Evolutionary conservation across 2,797 vertebrate genomes (phyloP).

Genomic region (Chaetophractus vellerosus): DNA sequence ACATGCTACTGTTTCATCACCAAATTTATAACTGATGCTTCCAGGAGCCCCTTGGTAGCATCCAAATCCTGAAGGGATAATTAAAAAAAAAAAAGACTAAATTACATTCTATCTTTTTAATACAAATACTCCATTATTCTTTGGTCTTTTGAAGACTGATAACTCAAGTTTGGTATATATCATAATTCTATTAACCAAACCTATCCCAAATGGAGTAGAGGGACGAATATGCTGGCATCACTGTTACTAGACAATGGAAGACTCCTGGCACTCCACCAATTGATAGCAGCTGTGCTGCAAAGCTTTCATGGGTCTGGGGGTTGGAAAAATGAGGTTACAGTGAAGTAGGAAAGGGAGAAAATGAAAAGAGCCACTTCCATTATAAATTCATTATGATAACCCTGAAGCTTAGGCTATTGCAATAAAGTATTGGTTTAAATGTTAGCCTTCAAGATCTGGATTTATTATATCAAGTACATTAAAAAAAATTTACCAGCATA

Average conservation of each 20-base stretch:
- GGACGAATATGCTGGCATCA: not conserved
- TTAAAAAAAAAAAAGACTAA: not conserved
- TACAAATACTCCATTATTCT: slow-evolving; percentile 37
- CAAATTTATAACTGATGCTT: slow-evolving; percentile 31
- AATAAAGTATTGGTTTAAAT: slow-evolving; percentile 20
- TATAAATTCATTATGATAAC: slow-evolving; percentile 44
- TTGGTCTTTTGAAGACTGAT: not conserved
- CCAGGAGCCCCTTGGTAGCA: not conserved
- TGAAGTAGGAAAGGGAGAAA: slow-evolving; percentile 1
- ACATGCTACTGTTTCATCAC: not conserved
- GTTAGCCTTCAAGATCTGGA: slow-evolving; percentile 61
- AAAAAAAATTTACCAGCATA: slow-evolving; percentile 59
- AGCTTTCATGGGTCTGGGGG: not conserved
- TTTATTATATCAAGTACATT: slow-evolving; percentile 62
- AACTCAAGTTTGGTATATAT: not conserved
- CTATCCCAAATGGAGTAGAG: slow-evolving; percentile 26
- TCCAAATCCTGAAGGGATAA: slow-evolving; percentile 34
- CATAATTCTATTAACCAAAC: slow-evolving; percentile 37
- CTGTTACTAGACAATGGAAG: slow-evolving; percentile 10
- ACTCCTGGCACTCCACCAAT: not conserved
- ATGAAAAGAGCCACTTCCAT: not conserved
- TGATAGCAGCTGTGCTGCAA: not conserved
- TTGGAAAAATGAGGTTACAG: slow-evolving; percentile 17
- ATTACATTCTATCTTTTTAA: not conserved
- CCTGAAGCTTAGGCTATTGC: not conserved